Base-by-base conservation (phyloP, 2,797 vertebrate genomes). In the Clarias laeviceps region DNA sequence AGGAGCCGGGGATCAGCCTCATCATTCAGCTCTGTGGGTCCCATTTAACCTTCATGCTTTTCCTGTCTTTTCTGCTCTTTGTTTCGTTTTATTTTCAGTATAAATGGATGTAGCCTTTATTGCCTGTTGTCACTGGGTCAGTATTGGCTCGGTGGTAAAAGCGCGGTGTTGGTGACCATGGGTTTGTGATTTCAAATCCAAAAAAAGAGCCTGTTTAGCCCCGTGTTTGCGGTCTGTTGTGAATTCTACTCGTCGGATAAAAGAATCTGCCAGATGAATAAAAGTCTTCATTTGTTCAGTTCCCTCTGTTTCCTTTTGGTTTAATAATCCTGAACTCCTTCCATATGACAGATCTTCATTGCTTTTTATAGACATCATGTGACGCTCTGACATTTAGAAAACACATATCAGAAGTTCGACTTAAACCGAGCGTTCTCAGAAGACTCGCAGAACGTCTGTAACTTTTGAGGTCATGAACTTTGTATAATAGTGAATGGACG, bases 1-100 rank as follows among this genome's bases (percentile, higher is more conserved):
- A 87, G 80, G 87, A 88, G 85, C 82, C 12, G 82, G 68, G 82
- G 86, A 89, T 89, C 87, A 85, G 78, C 77, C 72, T 82, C 57
- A 81, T 66, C 80, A 86, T 90, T 88, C 87, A 76, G 34, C 56
- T 85, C 70, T 27, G 34, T 18, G 24, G 20, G 73, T 29, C 3
- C 18, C 9, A 14, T 2, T 11, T 77, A 32, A 57, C 54, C 74
- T 61, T 37, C 20, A 37, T 20, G 29, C 59, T 78, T 40, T 79
- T 34, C 66, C 74, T 81, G 62, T 78, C 32, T 62, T 54, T 45
- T 12, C 17, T 69, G 76, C 64, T 32, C 17, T 4, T 14, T 80
- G 64, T 69, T 83, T 20, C 15, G 14, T 83, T 65, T 76, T 4
- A 83, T 65, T 84, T 59, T 32, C 59, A 40, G 5, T 29, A 3